Evolutionary conservation across 2,113 vertebrate species (phyloP), one percentile per base, ranked within the genome.

Genomic region (Hemicordylus capensis): DNA sequence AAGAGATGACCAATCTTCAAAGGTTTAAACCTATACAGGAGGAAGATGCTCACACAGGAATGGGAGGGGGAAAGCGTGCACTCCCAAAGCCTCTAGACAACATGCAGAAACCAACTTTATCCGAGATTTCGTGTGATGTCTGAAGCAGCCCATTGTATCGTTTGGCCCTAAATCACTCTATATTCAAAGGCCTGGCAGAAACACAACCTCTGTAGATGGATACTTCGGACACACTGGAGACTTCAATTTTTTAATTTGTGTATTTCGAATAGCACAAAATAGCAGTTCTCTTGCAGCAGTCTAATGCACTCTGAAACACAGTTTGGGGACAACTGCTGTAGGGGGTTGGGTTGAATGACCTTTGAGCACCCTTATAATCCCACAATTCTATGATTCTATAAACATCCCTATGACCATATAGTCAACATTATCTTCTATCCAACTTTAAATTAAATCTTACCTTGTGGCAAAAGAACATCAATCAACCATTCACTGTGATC

Each of bases 391-490:
- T 64, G 34, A 75, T 80, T 86, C 70, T 74, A 94, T 37, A 89
- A 94, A 83, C 67, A 89, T 85, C 70, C 74, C 39, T 3, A 81
- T 85, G 31, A 88, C 81, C 89, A 20, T 79, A 84, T 7, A 85
- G 64, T 83, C 83, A 89, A 20, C 31, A 89, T 86, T 85, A 88
- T 28, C 84, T 87, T 89, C 88, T 82, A 92, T 88, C 90, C 89
- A 93, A 81, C 84, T 87, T 93, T 93, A 81, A 93, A 93, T 86
- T 58, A 92, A 84, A 81, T 87, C 98, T 96, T 97, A 99, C 99
- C 99, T 98, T 99, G 99, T 42, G 99, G 99, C 66, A 99, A 96
- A 85, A 99, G 98, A 83, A 99, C 99, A 94, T 99, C 98, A 94
- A 99, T 97, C 91, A 99, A 94, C 98, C 98, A 99, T 95, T 99